A percentile compares a stretch with the other conserved stretches of the same genome.
Conservation (phyloP, 2,888 invertebrate species). For the Geophilus truncorum region DNA sequence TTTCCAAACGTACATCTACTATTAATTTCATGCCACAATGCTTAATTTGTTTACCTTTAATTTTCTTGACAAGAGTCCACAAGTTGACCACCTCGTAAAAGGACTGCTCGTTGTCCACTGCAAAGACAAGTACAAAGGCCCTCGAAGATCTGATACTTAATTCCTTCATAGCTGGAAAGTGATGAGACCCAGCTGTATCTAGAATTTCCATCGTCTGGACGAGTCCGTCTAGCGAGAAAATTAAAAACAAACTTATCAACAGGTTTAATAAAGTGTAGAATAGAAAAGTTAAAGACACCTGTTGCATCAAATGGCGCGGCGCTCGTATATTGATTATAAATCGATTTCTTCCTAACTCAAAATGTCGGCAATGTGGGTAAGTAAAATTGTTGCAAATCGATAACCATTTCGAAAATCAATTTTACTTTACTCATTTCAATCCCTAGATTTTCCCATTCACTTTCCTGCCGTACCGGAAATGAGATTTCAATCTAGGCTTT, state of each 20-base stretch:
- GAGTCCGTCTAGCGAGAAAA: conserved; percentile 41
- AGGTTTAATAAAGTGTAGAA: background rate
- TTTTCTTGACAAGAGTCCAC: conserved; percentile 40
- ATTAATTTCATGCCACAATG: background rate
- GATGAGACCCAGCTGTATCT: conserved; percentile 43
- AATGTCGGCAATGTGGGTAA: background rate
- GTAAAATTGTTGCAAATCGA: background rate
- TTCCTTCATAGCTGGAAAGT: conserved; percentile 44
- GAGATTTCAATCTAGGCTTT: background rate
- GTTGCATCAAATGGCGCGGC: background rate
- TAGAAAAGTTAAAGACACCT: background rate
- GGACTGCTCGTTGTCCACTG: conserved; percentile 41
- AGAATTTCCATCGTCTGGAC: conserved; percentile 43
- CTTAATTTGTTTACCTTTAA: conserved; percentile 40
- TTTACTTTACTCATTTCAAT: background rate
- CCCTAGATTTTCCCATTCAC: background rate
- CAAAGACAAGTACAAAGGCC: conserved; percentile 43
- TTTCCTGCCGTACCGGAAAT: background rate
- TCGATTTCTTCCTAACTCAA: background rate
- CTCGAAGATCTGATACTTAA: conserved; percentile 42
- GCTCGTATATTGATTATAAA: background rate
- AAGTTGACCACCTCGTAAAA: conserved; percentile 41
- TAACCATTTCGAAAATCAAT: background rate
- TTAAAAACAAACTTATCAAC: background rate
- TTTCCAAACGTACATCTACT: no score